Percentiles rank a stretch among this genome's conserved stretches.
Evolutionary conservation across 2,888 invertebrate species (phyloP).

Genomic region (Andrena bicolor): DNA sequence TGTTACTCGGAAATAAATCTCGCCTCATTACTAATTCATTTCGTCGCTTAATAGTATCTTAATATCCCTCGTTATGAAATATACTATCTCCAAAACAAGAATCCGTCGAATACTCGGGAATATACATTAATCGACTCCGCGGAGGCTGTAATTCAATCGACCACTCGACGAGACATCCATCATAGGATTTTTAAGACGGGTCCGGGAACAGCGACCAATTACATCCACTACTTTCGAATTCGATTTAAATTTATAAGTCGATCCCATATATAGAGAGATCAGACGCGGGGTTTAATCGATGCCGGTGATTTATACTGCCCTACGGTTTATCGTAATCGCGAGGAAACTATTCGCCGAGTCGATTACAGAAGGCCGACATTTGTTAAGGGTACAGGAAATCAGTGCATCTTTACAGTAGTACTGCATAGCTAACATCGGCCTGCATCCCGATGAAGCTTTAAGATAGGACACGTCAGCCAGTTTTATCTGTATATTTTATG

Average conservation of each 20-base stretch:
- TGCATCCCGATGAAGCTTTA: slow-evolving; percentile 43
- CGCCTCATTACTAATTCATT: slow-evolving; percentile 28
- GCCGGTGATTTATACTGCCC: slow-evolving; percentile 61
- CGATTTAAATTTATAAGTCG: slow-evolving; percentile 60
- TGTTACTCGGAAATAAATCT: neutral
- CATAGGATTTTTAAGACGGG: slow-evolving; percentile 40
- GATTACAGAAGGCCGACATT: slow-evolving; percentile 26
- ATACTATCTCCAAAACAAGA: neutral
- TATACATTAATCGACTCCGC: slow-evolving; percentile 34
- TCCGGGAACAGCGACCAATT: slow-evolving; percentile 45
- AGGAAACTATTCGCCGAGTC: slow-evolving; percentile 29
- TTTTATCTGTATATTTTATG: slow-evolving; percentile 58
- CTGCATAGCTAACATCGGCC: slow-evolving; percentile 15
- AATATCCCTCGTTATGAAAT: slow-evolving; percentile 35
- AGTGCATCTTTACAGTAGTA: slow-evolving; percentile 9
- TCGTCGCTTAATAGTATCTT: slow-evolving; percentile 23
- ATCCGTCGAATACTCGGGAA: neutral
- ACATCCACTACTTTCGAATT: slow-evolving; percentile 50
- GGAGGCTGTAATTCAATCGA: slow-evolving; percentile 27
- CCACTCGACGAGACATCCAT: slow-evolving; percentile 27
- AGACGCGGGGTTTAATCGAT: slow-evolving; percentile 56
- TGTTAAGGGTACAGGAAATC: slow-evolving; percentile 34
- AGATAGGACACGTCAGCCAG: slow-evolving; percentile 52
- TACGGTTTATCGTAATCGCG: slow-evolving; percentile 41
- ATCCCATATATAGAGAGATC: slow-evolving; percentile 57